Evolutionary conservation across 2,888 invertebrate species (phyloP).

Genomic region (Balanococcus diminutus): DNA sequence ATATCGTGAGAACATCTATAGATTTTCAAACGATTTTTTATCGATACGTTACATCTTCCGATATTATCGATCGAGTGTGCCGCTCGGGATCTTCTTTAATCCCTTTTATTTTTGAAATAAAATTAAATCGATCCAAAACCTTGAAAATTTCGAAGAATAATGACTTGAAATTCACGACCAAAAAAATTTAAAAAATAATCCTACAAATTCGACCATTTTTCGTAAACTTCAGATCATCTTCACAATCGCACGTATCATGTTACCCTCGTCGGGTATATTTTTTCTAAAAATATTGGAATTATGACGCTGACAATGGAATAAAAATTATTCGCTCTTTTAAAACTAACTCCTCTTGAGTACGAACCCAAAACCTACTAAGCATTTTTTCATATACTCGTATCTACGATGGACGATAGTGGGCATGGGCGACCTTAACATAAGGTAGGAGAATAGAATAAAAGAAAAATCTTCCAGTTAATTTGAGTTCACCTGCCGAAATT

Average conservation of each 20-base stretch:
- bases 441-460: neutral
- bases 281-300: neutral
- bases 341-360: neutral
- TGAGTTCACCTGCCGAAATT: slow-evolving; percentile 27
- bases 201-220: too few species aligned
- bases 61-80: too few species aligned
- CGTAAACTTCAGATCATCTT: neutral
- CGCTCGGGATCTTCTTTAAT: too few species aligned
- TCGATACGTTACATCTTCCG: too few species aligned
- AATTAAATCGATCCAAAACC: too few species aligned
- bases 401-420: neutral
- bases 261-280: neutral
- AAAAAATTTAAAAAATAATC: too few species aligned
- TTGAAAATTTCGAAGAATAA: too few species aligned
- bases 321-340: neutral
- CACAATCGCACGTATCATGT: neutral
- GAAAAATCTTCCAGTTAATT: slow-evolving; percentile 22
- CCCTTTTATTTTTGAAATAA: too few species aligned
- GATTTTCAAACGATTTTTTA: too few species aligned
- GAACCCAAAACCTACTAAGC: neutral
- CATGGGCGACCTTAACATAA: neutral
- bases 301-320: neutral
- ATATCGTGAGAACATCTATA: too few species aligned
- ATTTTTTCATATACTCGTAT: neutral
- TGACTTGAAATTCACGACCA: too few species aligned